These are phyloP conservation scores for Pomacea maculata DNA, from an alignment of 1,140 invertebrate genomes.

Conservation along the genomic window DNA sequence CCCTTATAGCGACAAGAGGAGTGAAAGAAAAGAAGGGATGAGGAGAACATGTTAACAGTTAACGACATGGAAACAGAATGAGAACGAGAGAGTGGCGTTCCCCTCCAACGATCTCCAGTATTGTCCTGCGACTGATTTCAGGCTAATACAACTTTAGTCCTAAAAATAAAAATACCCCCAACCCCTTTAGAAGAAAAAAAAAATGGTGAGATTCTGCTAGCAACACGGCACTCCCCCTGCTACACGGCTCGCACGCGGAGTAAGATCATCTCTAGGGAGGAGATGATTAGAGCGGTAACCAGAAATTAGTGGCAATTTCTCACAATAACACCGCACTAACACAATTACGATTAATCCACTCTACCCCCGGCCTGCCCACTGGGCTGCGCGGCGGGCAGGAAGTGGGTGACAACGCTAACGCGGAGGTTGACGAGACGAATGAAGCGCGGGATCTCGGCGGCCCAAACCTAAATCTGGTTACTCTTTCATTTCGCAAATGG, in stretches of 20 bases:
- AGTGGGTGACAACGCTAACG: neutral
- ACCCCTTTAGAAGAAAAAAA: too few relatives aligned
- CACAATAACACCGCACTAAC: constrained; percentile 12
- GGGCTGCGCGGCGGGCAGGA: neutral
- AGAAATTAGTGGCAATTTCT: constrained; percentile 12
- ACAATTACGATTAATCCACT: constrained; percentile 8
- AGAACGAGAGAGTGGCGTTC: too few relatives aligned
- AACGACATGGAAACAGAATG: too few relatives aligned
- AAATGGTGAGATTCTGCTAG: too few relatives aligned
- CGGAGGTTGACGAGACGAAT: neutral
- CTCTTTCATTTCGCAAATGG: constrained; percentile 12
- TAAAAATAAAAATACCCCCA: constrained; percentile 8
- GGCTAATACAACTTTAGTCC: too few relatives aligned
- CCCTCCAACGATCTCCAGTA: too few relatives aligned
- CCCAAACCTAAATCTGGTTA: constrained; percentile 6
- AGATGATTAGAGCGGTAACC: constrained; percentile 11
- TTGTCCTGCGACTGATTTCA: too few relatives aligned
- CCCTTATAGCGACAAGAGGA: too few relatives aligned
- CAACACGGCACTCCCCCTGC: too few relatives aligned
- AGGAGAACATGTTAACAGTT: too few relatives aligned
- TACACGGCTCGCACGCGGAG: too few relatives aligned
- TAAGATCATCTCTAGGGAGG: constrained; percentile 5
- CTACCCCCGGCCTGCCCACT: neutral
- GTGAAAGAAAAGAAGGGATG: too few relatives aligned
- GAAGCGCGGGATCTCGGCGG: neutral